Percentiles rank a stretch among this genome's conserved stretches.
Conservation (phyloP, 2,888 invertebrate genomes). For the Dolomedes plantarius region DNA sequence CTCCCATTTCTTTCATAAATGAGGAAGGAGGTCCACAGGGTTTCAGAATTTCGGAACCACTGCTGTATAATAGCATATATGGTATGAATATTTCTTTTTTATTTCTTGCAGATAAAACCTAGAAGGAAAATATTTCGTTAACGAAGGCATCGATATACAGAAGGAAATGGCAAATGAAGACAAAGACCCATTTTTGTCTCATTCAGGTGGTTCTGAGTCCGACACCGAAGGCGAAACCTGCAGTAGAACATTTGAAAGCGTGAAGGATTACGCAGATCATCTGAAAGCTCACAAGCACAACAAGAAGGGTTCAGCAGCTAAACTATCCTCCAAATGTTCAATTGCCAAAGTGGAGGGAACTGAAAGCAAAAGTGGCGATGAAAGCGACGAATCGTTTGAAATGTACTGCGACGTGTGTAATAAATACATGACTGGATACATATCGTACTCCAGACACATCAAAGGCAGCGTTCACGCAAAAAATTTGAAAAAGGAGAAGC, state of each 20-base stretch:
- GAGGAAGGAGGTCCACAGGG: too few relatives aligned
- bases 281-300: slow-evolving; percentile 42
- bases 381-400: background rate
- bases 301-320: background rate
- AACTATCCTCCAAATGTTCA: background rate
- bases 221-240: slow-evolving; percentile 48
- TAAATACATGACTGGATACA: slow-evolving; percentile 19
- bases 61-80: too few relatives aligned
- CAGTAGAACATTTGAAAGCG: slow-evolving; percentile 1
- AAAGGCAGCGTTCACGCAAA: slow-evolving; percentile 33
- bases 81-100: too few relatives aligned
- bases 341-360: background rate
- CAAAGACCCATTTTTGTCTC: background rate
- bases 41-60: too few relatives aligned
- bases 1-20: too few relatives aligned
- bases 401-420: slow-evolving; percentile 36
- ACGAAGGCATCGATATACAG: too few relatives aligned
- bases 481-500: slow-evolving; percentile 26
- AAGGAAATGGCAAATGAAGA: background rate
- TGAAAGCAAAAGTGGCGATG: background rate
- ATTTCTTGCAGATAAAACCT: too few relatives aligned
- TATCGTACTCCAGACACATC: slow-evolving; percentile 15
- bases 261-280: slow-evolving; percentile 33
- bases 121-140: too few relatives aligned
- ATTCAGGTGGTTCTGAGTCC: background rate